Conservation (phyloP, 2,888 invertebrate genomes). For the Melipona beecheii region DNA sequence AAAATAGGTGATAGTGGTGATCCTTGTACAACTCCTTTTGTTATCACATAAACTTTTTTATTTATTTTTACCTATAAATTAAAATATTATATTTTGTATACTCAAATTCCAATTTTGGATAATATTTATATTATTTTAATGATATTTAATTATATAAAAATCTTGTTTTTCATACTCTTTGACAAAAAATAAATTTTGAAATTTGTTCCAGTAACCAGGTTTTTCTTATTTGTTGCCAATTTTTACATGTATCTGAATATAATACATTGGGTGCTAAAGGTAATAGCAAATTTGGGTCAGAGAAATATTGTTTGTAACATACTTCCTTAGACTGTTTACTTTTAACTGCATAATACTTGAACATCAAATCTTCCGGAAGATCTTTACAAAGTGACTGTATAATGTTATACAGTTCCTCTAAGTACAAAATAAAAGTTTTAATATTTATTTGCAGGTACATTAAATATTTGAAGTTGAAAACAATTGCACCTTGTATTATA, state of each 20-base stretch:
- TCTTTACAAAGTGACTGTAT: conserved; percentile 23
- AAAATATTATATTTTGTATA: neutral
- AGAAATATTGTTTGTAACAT: conserved; percentile 29
- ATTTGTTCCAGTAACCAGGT: conserved; percentile 29
- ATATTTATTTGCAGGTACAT: neutral
- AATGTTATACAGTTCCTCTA: conserved; percentile 36
- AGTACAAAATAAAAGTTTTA: neutral
- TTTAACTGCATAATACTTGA: conserved; percentile 18
- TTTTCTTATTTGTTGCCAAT: neutral
- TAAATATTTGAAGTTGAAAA: neutral
- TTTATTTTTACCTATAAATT: conserved; percentile 40
- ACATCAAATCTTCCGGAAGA: conserved; percentile 31
- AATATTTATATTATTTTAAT: neutral
- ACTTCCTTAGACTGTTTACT: neutral
- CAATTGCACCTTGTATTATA: conserved; percentile 35
- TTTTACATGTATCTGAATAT: neutral
- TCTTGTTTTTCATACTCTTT: conserved; percentile 33
- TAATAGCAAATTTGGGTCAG: conserved; percentile 24
- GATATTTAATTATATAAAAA: neutral
- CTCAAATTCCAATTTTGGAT: neutral
- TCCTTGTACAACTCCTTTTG: conserved; percentile 50
- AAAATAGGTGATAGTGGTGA: conserved; percentile 44
- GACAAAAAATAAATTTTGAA: conserved; percentile 27
- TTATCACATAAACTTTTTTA: conserved; percentile 4
- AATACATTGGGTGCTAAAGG: conserved; percentile 23